A percentile compares a stretch with the other conserved stretches of the same genome.
Evolutionary conservation across 2,113 vertebrate genomes (phyloP).

Genomic region (Orcinus orca): DNA sequence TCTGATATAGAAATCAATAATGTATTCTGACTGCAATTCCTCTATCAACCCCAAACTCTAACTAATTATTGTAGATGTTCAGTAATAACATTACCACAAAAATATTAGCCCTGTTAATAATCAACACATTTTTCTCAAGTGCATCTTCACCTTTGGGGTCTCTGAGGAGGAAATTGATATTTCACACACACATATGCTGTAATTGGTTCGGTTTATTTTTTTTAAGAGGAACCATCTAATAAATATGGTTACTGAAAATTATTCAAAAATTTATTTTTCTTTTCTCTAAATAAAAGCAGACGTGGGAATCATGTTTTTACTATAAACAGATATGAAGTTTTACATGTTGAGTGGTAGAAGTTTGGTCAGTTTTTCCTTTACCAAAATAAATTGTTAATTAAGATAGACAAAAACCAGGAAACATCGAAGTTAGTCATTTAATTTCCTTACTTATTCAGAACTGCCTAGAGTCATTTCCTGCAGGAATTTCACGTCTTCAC

Average conservation of each 20-base stretch:
- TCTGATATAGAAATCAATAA: background rate
- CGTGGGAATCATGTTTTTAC: slow-evolving; percentile 26
- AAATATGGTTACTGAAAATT: slow-evolving; percentile 51
- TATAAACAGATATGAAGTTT: slow-evolving; percentile 41
- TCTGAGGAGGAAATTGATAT: slow-evolving; percentile 70
- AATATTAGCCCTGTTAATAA: slow-evolving; percentile 75
- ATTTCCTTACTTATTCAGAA: slow-evolving; percentile 75
- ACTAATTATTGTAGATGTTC: slow-evolving; percentile 11
- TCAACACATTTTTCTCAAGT: slow-evolving; percentile 69
- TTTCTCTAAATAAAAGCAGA: slow-evolving; percentile 50
- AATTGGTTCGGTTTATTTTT: slow-evolving; percentile 9
- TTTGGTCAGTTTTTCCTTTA: slow-evolving; percentile 67
- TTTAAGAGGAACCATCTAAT: slow-evolving; percentile 20
- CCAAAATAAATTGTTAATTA: slow-evolving; percentile 76
- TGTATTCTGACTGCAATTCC: background rate
- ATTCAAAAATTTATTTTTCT: slow-evolving; percentile 37
- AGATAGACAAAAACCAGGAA: slow-evolving; percentile 74
- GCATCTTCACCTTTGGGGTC: slow-evolving; percentile 62
- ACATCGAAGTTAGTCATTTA: slow-evolving; percentile 68
- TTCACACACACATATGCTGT: slow-evolving; percentile 54
- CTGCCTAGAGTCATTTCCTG: slow-evolving; percentile 76
- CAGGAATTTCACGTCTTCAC: slow-evolving; percentile 65
- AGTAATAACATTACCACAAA: slow-evolving; percentile 57
- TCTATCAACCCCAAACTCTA: slow-evolving; percentile 12
- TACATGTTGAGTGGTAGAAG: slow-evolving; percentile 59